These are phyloP conservation scores for Epizoanthus rinbou DNA, from an alignment of 92 coral and sea anemone species.

Conservation along the genomic window DNA sequence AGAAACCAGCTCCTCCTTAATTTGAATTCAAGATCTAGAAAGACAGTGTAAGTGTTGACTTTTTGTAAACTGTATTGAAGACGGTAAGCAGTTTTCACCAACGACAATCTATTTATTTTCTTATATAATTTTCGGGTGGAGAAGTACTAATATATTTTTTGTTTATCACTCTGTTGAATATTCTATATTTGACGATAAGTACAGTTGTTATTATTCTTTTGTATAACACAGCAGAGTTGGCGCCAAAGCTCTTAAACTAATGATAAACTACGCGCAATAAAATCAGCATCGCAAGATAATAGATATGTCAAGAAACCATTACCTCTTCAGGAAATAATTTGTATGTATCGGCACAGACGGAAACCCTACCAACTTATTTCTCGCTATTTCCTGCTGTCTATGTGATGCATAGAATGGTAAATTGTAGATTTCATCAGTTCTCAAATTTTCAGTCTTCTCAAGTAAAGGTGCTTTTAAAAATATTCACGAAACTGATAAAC, in stretches of 20 bases:
- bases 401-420: constrained; percentile 17
- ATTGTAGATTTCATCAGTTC: background rate
- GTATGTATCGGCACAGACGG: constrained; percentile 53
- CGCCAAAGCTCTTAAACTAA: constrained; percentile 79
- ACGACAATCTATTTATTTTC: constrained; percentile 66
- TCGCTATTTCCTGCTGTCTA: constrained; percentile 44
- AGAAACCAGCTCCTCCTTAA: constrained; percentile 16
- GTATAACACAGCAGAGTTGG: constrained; percentile 74
- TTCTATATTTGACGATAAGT: constrained; percentile 79
- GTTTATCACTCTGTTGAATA: constrained; percentile 67
- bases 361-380: constrained; percentile 55
- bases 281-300: constrained; percentile 77
- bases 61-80: background rate
- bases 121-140: constrained; percentile 58
- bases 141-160: constrained; percentile 57
- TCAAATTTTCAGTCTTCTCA: background rate
- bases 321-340: constrained; percentile 66
- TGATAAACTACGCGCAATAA: constrained; percentile 79
- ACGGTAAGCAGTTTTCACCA: constrained; percentile 40
- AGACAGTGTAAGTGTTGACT: background rate
- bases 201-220: constrained; percentile 73
- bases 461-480: constrained; percentile 2
- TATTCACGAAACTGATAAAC: constrained; percentile 19
- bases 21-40: constrained; percentile 5
- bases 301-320: constrained; percentile 66